phyloP scores from a whole-genome alignment of 2,888 invertebrate species.

The Tillus elongatus region DNA sequence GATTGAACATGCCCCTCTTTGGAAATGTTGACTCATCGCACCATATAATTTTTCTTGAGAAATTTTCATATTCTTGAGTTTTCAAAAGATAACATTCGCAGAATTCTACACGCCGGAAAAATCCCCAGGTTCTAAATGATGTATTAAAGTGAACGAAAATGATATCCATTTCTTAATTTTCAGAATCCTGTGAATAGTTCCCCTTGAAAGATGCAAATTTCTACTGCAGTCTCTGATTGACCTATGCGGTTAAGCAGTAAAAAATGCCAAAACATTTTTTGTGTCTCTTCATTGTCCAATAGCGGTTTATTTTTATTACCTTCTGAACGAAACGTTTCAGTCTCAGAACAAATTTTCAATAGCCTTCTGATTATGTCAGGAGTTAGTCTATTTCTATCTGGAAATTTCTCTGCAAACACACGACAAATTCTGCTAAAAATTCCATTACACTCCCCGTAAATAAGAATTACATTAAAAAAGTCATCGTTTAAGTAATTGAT shows the following conservation, averaged over 20 bases:
- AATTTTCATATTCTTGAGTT: too few species aligned
- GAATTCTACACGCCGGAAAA: neutral
- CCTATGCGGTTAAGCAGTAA: neutral
- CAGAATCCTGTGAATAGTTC: conserved; percentile 1
- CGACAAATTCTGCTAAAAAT: neutral
- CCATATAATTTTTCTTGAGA: too few species aligned
- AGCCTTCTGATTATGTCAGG: neutral
- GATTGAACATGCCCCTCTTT: too few species aligned
- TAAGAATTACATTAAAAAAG: neutral
- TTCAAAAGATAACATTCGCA: too few species aligned
- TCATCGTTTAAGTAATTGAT: neutral
- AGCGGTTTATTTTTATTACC: neutral
- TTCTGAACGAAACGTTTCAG: neutral
- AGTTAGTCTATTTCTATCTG: neutral
- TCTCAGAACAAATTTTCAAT: neutral
- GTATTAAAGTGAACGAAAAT: neutral
- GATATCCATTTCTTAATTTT: neutral
- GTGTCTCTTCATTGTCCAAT: neutral
- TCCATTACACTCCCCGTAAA: neutral
- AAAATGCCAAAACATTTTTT: neutral
- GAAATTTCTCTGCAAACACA: neutral
- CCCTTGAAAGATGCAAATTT: neutral
- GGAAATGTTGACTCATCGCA: too few species aligned
- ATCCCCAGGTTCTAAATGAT: neutral
- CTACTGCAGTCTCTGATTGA: neutral